phyloP scores from a whole-genome alignment of 1,140 invertebrate species.

The Eupristina koningsbergeri region DNA sequence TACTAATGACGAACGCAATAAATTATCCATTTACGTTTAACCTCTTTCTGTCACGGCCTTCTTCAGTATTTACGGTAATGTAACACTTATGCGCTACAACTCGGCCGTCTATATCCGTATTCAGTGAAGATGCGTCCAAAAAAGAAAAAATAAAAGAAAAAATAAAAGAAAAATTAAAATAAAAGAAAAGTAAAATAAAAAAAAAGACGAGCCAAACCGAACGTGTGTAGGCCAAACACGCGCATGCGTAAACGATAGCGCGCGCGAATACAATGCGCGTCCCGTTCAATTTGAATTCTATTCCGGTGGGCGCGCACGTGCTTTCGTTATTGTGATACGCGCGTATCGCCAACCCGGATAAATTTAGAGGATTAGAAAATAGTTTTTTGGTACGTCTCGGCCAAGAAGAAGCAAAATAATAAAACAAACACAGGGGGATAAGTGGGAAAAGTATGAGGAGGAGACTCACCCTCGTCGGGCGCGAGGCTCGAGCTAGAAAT shows the following conservation, averaged over 20 bases:
- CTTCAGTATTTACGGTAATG: conserved; percentile 19
- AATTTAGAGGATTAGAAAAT: conserved; percentile 44
- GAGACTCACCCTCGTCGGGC: conserved; percentile 63
- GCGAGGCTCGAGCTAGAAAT: conserved; percentile 57
- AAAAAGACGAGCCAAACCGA: not conserved
- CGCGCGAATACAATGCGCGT: conserved; percentile 10
- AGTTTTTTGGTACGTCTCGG: not conserved
- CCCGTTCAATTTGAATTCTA: conserved; percentile 19
- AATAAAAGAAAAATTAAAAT: too few species aligned
- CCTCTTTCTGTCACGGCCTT: not conserved
- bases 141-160: not conserved
- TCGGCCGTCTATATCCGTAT: conserved; percentile 26
- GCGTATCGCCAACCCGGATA: not conserved
- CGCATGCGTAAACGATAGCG: not conserved
- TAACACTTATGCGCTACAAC: not conserved
- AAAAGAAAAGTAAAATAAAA: too few species aligned
- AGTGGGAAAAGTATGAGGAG: too few species aligned
- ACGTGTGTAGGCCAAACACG: not conserved
- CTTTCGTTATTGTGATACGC: conserved; percentile 15
- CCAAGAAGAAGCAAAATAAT: not conserved
- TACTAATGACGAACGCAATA: not conserved
- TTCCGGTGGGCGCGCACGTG: conserved; percentile 27
- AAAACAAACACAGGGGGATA: too few species aligned
- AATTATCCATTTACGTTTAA: conserved; percentile 5
- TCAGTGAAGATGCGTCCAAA: not conserved